Conservation (phyloP, 1,140 invertebrate genomes). For the Eciton burchellii region DNA sequence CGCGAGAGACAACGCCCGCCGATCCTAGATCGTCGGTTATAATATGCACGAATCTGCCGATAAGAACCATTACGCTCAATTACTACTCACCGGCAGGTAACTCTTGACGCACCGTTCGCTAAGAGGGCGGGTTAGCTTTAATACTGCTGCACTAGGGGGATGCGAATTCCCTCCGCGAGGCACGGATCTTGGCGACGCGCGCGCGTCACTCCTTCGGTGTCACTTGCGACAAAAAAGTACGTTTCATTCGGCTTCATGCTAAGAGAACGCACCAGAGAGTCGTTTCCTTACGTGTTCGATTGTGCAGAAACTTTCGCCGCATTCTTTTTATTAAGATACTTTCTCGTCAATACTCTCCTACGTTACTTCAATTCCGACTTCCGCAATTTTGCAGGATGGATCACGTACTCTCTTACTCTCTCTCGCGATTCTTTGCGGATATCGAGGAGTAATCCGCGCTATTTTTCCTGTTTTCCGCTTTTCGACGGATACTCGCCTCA, state of each 20-base stretch:
- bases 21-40: conserved; percentile 49
- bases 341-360: background rate
- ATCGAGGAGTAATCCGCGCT: background rate
- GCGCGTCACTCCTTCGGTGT: background rate
- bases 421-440: background rate
- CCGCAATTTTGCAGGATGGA: background rate
- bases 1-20: background rate
- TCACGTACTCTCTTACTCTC: background rate
- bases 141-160: conserved; percentile 39
- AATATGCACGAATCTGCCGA: conserved; percentile 51
- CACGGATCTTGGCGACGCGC: conserved; percentile 28
- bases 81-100: conserved; percentile 53
- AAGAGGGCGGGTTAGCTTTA: conserved; percentile 51
- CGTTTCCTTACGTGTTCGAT: background rate
- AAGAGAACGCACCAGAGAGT: background rate
- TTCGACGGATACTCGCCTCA: background rate
- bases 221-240: background rate
- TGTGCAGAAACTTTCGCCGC: background rate
- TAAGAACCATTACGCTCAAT: conserved; percentile 61
- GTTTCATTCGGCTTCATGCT: background rate
- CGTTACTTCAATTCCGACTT: background rate
- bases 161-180: conserved; percentile 43
- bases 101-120: conserved; percentile 57
- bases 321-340: background rate
- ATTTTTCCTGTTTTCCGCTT: background rate